Conservation (phyloP, 2,888 invertebrate species). For the Phasia obesa region DNA sequence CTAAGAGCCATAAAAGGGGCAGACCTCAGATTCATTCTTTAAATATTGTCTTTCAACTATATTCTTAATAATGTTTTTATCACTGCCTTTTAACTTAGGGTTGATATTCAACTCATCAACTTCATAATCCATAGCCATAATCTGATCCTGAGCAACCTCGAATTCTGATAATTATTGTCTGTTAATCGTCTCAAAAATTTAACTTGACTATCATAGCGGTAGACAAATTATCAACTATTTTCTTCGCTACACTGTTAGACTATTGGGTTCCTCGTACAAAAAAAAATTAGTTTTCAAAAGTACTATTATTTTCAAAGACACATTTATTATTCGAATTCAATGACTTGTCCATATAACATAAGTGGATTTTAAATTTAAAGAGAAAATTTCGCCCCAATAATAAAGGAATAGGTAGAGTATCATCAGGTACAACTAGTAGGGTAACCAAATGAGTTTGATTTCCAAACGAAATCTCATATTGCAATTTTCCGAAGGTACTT, state of each 20-base stretch:
- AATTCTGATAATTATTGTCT: too few relatives aligned
- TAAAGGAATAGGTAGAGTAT: constrained; percentile 26
- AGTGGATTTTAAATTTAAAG: constrained; percentile 23
- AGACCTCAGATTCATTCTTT: too few relatives aligned
- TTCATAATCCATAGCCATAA: constrained; percentile 35
- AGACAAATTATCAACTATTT: constrained; percentile 27
- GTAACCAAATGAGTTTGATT: constrained; percentile 27
- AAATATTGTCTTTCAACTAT: constrained; percentile 23
- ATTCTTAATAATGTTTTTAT: constrained; percentile 8
- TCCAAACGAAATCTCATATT: constrained; percentile 33
- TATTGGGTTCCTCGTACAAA: background rate
- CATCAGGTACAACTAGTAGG: constrained; percentile 53
- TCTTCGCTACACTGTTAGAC: background rate
- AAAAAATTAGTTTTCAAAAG: constrained; percentile 8
- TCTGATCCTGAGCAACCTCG: constrained; percentile 12
- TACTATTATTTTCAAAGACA: background rate
- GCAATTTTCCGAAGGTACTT: constrained; percentile 42
- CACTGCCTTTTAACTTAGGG: constrained; percentile 7
- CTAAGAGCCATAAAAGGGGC: too few relatives aligned
- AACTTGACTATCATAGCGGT: background rate
- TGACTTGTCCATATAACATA: constrained; percentile 26
- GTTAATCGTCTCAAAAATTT: too few relatives aligned
- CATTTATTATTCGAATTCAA: constrained; percentile 26
- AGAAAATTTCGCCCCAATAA: constrained; percentile 35
- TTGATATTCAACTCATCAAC: constrained; percentile 33